Evolutionary conservation across 2,797 vertebrate species (phyloP).

Genomic region (Xiphorhynchus erythropygius): DNA sequence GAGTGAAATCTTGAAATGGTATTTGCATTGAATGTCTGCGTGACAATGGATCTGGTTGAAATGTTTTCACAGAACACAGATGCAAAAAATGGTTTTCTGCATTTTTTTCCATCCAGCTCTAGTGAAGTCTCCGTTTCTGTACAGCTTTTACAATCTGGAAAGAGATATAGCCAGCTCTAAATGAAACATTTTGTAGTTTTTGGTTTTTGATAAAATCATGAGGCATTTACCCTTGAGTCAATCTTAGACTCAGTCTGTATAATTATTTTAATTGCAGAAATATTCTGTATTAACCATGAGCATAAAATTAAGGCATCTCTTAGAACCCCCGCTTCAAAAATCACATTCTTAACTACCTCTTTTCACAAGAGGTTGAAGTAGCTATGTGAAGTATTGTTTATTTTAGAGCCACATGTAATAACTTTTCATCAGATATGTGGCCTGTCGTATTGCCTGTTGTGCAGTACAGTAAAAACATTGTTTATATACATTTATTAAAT

Average conservation of each 20-base stretch:
- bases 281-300: background rate
- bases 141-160: background rate
- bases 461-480: background rate
- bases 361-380: background rate
- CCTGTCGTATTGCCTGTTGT: background rate
- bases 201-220: background rate
- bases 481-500: background rate
- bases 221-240: background rate
- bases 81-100: background rate
- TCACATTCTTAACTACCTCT: background rate
- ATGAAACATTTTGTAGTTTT: background rate
- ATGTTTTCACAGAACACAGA: background rate
- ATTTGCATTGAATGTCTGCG: background rate
- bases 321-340: background rate
- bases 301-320: background rate
- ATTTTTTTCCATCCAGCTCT: background rate
- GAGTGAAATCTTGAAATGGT: background rate
- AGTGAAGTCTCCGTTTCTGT: background rate
- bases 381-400: background rate
- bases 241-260: background rate
- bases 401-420: constrained; percentile 25
- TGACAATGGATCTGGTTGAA: background rate
- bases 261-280: constrained; percentile 15
- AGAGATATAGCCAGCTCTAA: background rate
- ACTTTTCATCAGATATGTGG: background rate